phyloP scores from a whole-genome alignment of 2,113 vertebrate species.

The Corvus hawaiiensis region DNA sequence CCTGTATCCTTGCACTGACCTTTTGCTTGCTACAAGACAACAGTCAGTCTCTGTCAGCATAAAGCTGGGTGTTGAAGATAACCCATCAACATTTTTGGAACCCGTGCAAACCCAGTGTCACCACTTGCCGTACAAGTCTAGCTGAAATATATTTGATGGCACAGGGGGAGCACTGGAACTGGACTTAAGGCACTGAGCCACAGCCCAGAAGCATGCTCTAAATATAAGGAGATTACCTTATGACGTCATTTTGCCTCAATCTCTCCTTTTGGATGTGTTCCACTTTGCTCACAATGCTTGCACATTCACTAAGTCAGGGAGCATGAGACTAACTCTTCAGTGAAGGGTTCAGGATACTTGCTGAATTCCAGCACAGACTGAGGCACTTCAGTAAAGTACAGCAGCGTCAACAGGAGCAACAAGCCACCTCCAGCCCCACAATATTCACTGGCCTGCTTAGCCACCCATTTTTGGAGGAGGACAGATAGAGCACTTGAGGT shows the following conservation, averaged over 20 bases:
- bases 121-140: background rate
- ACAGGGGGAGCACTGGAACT: background rate
- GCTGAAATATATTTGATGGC: background rate
- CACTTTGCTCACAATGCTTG: background rate
- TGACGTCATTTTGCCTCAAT: constrained; percentile 4
- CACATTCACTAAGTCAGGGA: background rate
- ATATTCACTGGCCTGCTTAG: background rate
- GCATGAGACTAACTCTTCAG: background rate
- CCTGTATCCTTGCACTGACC: background rate
- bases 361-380: background rate
- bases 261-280: constrained; percentile 4
- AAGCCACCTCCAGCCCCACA: background rate
- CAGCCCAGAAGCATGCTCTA: background rate
- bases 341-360: background rate
- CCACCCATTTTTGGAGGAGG: background rate
- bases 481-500: background rate
- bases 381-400: background rate
- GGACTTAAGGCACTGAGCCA: background rate
- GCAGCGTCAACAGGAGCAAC: fast-evolving
- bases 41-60: background rate
- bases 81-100: background rate
- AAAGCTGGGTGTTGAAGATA: background rate
- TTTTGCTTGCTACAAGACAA: background rate
- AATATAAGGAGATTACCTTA: background rate
- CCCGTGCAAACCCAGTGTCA: background rate